These are phyloP conservation scores for Meriones unguiculatus DNA, from an alignment of 2,113 vertebrate species.

Conservation along the genomic window DNA sequence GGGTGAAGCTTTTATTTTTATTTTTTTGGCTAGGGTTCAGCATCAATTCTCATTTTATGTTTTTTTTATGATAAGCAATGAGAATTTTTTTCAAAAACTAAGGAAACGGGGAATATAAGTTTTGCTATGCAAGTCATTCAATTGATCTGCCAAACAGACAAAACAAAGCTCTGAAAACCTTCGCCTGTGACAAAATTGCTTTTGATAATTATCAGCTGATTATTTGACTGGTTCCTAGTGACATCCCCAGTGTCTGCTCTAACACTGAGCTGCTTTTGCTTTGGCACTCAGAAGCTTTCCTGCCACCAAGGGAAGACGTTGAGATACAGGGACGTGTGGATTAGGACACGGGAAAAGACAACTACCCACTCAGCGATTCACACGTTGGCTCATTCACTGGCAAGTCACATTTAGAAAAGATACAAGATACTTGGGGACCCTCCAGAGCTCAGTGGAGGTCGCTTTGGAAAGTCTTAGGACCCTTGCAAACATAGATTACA, in stretches of 20 bases:
- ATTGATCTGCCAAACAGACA: background rate
- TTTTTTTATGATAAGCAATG: background rate
- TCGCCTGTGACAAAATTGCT: background rate
- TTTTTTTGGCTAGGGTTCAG: background rate
- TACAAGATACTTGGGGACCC: background rate
- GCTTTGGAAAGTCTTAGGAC: background rate
- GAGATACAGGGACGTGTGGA: background rate
- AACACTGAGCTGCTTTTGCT: background rate
- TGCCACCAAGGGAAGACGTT: background rate
- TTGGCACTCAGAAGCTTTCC: background rate
- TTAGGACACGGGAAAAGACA: background rate
- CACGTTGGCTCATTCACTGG: background rate
- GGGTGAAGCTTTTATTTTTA: background rate
- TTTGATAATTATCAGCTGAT: background rate
- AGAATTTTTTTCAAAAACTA: background rate
- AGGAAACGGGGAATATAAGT: background rate
- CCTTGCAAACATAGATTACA: background rate
- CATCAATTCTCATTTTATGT: background rate
- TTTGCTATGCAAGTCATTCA: background rate
- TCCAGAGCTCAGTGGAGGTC: background rate
- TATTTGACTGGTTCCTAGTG: background rate
- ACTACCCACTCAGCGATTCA: background rate
- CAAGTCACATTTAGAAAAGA: background rate
- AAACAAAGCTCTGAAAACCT: background rate
- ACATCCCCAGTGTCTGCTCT: background rate